Evolutionary conservation across 2,797 vertebrate species (phyloP).

Genomic region (Sternotherus odoratus): DNA sequence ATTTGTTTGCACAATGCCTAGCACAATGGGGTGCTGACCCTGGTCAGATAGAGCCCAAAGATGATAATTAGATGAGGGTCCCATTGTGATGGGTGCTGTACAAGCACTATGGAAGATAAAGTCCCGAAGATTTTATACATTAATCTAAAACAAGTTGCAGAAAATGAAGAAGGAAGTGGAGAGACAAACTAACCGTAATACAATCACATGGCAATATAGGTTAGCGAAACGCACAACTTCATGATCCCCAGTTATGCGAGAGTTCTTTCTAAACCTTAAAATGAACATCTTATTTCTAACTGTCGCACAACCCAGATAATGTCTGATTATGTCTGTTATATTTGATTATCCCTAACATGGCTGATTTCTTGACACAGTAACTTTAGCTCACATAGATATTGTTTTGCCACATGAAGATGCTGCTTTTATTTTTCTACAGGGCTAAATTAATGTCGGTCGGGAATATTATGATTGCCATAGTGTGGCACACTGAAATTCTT

Average conservation of each 20-base stretch:
- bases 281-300: not conserved
- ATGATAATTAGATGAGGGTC: not conserved
- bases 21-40: not conserved
- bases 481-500: not conserved
- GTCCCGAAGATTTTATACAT: not conserved
- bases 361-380: not conserved
- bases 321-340: fast-evolving
- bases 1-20: not conserved
- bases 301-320: not conserved
- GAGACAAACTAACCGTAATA: not conserved
- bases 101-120: not conserved
- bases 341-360: not conserved
- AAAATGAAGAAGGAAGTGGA: not conserved
- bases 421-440: not conserved
- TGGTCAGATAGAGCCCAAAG: not conserved
- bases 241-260: not conserved
- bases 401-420: not conserved
- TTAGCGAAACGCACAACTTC: not conserved
- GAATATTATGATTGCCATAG: not conserved
- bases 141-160: not conserved
- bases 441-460: not conserved
- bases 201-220: not conserved
- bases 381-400: not conserved
- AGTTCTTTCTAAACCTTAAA: not conserved
- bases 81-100: not conserved